phyloP scores from a whole-genome alignment of 1,140 invertebrate species.

The Drosophila insularis region DNA sequence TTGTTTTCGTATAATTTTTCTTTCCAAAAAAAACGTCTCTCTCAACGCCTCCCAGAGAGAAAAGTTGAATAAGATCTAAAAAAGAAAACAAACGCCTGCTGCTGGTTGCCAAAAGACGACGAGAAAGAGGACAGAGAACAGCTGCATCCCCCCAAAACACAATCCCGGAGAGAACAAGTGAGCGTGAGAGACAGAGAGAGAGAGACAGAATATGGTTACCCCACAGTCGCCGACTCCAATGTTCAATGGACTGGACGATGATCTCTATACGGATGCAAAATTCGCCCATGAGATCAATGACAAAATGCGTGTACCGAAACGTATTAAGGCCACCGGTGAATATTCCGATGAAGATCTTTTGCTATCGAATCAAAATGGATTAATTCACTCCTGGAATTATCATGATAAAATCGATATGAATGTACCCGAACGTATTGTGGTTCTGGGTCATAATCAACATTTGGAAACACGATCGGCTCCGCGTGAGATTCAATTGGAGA shows the following conservation, averaged over 20 bases:
- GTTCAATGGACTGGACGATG: constrained; percentile 85
- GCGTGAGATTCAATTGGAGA: constrained; percentile 92
- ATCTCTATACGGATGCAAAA: constrained; percentile 87
- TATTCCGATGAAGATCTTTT: constrained; percentile 86
- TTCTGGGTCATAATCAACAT: constrained; percentile 92
- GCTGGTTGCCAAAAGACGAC: not conserved
- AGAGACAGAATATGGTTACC: constrained; percentile 83
- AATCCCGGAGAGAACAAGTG: constrained; percentile 10
- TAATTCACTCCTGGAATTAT: constrained; percentile 86
- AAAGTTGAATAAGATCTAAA: constrained; percentile 3
- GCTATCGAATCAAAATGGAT: constrained; percentile 84
- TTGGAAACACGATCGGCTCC: constrained; percentile 91
- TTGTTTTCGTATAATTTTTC: constrained; percentile 17
- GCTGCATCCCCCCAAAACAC: constrained; percentile 11
- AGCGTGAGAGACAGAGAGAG: not conserved
- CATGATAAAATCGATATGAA: constrained; percentile 92
- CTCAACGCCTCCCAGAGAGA: constrained; percentile 51
- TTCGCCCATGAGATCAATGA: constrained; percentile 89
- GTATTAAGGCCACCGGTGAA: constrained; percentile 88
- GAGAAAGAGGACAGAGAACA: constrained; percentile 1
- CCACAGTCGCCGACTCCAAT: constrained; percentile 84
- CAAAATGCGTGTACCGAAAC: constrained; percentile 91
- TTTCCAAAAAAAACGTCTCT: constrained; percentile 66
- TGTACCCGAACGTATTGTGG: constrained; percentile 94
- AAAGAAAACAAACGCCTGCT: constrained; percentile 15